Evolutionary conservation across 1,140 invertebrate genomes (phyloP).

Genomic region (Anastrepha ludens): DNA sequence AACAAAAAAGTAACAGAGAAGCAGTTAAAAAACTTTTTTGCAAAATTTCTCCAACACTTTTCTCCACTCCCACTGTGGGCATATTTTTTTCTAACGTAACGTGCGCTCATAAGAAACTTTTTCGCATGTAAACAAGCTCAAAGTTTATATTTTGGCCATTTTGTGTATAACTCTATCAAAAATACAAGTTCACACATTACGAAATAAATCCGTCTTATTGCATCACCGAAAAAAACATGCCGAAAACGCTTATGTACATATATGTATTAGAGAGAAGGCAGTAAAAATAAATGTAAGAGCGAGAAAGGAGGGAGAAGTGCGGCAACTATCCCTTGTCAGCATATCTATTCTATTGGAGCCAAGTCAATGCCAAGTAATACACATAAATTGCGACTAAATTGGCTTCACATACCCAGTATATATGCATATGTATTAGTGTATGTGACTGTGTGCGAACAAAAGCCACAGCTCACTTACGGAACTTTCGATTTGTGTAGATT

Average conservation of each 20-base stretch:
- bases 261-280: conserved; percentile 10
- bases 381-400: conserved; percentile 73
- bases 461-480: conserved; percentile 58
- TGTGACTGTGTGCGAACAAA: conserved; percentile 54
- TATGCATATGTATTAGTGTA: conserved; percentile 60
- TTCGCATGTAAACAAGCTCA: conserved; percentile 55
- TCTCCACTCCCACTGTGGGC: neutral
- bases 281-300: neutral
- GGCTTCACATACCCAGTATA: conserved; percentile 58
- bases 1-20: neutral
- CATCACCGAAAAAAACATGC: conserved; percentile 53
- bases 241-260: neutral
- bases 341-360: conserved; percentile 14
- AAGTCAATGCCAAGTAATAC: conserved; percentile 60
- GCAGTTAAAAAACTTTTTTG: neutral
- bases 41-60: neutral
- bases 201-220: conserved; percentile 69
- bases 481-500: conserved; percentile 72
- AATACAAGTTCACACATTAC: conserved; percentile 73
- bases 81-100: neutral
- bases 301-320: neutral
- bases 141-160: conserved; percentile 54
- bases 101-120: conserved; percentile 60
- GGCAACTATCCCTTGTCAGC: neutral
- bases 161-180: conserved; percentile 71